Evolutionary conservation across 1,140 invertebrate species (phyloP), one percentile per base, ranked within the genome.

Genomic region (Drosophila orena): DNA sequence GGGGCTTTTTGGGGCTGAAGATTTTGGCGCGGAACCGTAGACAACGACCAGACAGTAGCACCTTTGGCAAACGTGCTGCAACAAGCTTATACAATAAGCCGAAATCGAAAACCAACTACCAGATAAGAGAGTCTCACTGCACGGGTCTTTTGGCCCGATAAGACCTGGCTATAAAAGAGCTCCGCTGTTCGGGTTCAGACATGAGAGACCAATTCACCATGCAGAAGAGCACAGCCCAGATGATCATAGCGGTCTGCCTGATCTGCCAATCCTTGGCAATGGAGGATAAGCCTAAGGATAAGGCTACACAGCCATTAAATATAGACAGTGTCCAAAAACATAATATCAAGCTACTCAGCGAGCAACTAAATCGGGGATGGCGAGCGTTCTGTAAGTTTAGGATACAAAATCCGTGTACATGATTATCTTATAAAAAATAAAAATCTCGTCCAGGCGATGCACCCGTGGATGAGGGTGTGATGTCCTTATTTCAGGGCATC

Each of bases 381-480:
- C 56, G 77, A 11, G 81, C 80, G 0, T 91, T 91, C 37, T 91
- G 90, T 91, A 77, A 91, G 90, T 90, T 0, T n/a, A 4, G 1
- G 20, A 10, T 27, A 8, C 2, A 22, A 2, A 22, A 15, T 40
- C 8, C 2, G 0, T 27, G 0, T 3, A 22, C 14, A n/a, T 27
- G 3, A 24, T 4, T 2, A 7, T 3, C 5, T 34, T 1, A 35
- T n/a, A 12, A 42, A 1, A 1, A 11, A 8, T n/a, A n/a, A 1
- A 15, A n/a, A n/a, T 17, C 1, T 4, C 12, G 0, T 2, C 1
- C 54, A 91, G 90, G 90, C 44, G 88, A 91, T 50, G 84, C 90
- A 0, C 83, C 86, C 0, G 90, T 91, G 7, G 90, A 91, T 40
- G 90, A 91, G 64, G 84, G 88, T 27, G 90, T 91, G 2, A 91